Evolutionary conservation across 35 echinoderm and acorn worm genomes (phyloP).

Genomic region (Anneissia japonica): DNA sequence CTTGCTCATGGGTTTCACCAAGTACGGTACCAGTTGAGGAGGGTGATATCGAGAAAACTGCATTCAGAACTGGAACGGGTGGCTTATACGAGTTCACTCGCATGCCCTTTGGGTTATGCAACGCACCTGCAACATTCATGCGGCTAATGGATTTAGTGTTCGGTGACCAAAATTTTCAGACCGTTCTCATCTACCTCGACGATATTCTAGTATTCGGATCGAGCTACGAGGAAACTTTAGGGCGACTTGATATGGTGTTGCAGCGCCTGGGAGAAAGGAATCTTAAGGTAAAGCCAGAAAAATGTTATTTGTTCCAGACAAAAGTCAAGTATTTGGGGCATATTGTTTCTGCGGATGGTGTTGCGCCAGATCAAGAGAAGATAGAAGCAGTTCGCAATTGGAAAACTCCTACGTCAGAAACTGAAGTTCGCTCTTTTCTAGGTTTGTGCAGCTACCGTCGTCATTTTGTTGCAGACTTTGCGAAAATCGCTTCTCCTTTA

Average conservation of each 20-base stretch:
- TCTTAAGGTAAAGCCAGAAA: slow-evolving; percentile 52
- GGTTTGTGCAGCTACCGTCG: slow-evolving; percentile 60
- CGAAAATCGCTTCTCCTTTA: slow-evolving; percentile 53
- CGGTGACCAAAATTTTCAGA: slow-evolving; percentile 45
- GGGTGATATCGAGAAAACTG: slow-evolving; percentile 39
- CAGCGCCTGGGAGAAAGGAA: neutral
- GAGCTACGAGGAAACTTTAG: slow-evolving; percentile 48
- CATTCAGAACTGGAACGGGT: slow-evolving; percentile 34
- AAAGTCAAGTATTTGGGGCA: slow-evolving; percentile 44
- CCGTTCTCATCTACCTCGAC: slow-evolving; percentile 32
- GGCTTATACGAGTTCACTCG: slow-evolving; percentile 40
- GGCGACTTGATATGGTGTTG: neutral
- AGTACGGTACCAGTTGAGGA: slow-evolving; percentile 10
- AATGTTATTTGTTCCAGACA: slow-evolving; percentile 36
- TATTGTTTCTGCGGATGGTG: slow-evolving; percentile 14
- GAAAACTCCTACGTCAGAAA: slow-evolving; percentile 30
- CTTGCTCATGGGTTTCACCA: slow-evolving; percentile 40
- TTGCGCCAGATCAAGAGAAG: slow-evolving; percentile 45
- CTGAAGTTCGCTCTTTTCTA: slow-evolving; percentile 34
- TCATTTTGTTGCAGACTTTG: slow-evolving; percentile 46
- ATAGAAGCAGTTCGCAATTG: slow-evolving; percentile 32
- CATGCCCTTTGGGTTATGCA: slow-evolving; percentile 46
- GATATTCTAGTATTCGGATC: slow-evolving; percentile 48
- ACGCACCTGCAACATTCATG: slow-evolving; percentile 49
- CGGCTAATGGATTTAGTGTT: slow-evolving; percentile 50